Percentiles rank a stretch among this genome's conserved stretches.
Evolutionary conservation across 30 jellyfish, hydroid and myxozoan species (phyloP).

Genomic region (Turritopsis dohrnii): DNA sequence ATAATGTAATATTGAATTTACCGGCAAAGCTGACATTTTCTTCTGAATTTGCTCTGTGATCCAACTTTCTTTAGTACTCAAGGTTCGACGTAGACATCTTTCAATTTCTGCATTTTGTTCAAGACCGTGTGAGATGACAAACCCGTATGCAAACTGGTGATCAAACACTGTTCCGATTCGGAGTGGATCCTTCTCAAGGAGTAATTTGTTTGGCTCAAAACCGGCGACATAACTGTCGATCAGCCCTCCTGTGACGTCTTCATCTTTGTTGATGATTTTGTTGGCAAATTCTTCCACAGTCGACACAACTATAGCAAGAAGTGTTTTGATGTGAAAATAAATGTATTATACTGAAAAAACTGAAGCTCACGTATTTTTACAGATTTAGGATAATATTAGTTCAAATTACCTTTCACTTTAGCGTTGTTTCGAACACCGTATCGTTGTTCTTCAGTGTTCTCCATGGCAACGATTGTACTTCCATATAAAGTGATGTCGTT

Average conservation of each 20-base stretch:
- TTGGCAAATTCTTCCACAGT: slow-evolving; percentile 50
- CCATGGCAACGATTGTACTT: slow-evolving; percentile 66
- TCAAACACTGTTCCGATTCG: slow-evolving; percentile 86
- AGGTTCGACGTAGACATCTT: slow-evolving; percentile 76
- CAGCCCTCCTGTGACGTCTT: slow-evolving; percentile 78
- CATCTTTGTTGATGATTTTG: slow-evolving; percentile 47
- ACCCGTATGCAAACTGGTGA: slow-evolving; percentile 96
- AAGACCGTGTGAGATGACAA: slow-evolving; percentile 54
- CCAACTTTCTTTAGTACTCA: slow-evolving; percentile 84
- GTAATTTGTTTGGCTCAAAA: slow-evolving; percentile 26
- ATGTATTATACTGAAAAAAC: background rate
- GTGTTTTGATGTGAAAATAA: background rate
- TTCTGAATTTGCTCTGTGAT: slow-evolving; percentile 64
- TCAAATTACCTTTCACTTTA: slow-evolving; percentile 64
- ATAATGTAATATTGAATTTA: slow-evolving; percentile 16
- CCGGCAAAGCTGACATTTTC: slow-evolving; percentile 87
- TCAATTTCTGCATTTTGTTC: slow-evolving; percentile 62
- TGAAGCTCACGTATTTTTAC: background rate
- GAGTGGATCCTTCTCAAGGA: slow-evolving; percentile 19
- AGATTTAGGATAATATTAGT: too few relatives aligned
- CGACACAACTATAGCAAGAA: slow-evolving; percentile 32
- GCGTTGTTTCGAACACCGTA: slow-evolving; percentile 94
- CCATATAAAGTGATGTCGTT: slow-evolving; percentile 88
- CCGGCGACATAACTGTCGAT: slow-evolving; percentile 99
- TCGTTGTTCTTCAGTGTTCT: slow-evolving; percentile 92